Evolutionary conservation across 2,888 invertebrate species (phyloP), one percentile per base, ranked within the genome.

Genomic region (Hyles lineata): DNA sequence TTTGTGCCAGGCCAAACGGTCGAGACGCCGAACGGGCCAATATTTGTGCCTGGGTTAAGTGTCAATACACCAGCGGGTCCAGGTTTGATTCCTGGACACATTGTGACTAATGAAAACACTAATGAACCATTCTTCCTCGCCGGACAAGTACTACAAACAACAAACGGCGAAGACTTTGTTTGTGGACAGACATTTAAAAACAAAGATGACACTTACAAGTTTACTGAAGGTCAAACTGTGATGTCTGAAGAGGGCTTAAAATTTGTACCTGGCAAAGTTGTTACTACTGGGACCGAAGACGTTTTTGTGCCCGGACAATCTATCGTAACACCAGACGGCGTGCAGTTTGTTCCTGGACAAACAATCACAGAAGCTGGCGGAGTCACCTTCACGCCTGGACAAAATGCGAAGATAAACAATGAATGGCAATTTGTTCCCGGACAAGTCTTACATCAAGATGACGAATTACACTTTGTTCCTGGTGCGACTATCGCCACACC

Each of bases 1-100:
- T 97, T 97, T 84, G 96, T 97, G 19, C 97, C 97, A 0, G 97
- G 97, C 5, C 97, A 97, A 89, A 96, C 97, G 0, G 92, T 97
- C 9, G 95, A 96, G 78, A 97, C 97, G 4, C 96, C 96, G 69
- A 92, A 94, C 74, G 97, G 97, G 0, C 93, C 95, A 17, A 91
- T 96, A 70, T 97, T 97, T 87, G 96, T 97, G 58, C 97, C 97
- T 25, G 97, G 97, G 1, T 95, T 97, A 75, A 97, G 96, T 61
- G 95, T 97, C 19, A 95, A 95, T 79, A 96, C 97, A 2, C 96
- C 96, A 29, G 93, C 95, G 67, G 96, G 97, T 35, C 96, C 96
- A 0, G 95, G 96, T 35, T 91, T 97, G 23, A 95, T 97, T 77
- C 96, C 97, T n/a, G 97, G 97, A 2, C 96, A 97, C 81, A 96